Evolutionary conservation across 2,888 invertebrate species (phyloP), one percentile per base, ranked within the genome.

Genomic region (Torymus tubicola): DNA sequence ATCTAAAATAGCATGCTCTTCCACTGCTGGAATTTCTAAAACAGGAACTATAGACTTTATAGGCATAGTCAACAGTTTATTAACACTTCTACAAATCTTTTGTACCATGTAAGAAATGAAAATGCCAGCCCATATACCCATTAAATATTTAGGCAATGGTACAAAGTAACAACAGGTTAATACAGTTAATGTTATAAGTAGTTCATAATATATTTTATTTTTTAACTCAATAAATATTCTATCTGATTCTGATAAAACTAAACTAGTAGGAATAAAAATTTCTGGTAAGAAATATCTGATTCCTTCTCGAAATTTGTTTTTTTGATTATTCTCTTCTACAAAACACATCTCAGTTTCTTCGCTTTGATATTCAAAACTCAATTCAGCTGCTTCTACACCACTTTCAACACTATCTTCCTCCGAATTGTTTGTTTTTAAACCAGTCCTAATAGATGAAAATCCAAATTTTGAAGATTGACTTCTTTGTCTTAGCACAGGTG

Each of bases 1-100:
- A 63, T 91, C 90, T 42, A 89, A 64, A 42, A 87, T 87, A 0
- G 87, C 88, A 57, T 94, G 93, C 86, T 95, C 95, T 85, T 94
- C 93, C 16, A 93, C 93, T 1, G 93, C 93, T 0, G 94, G 93
- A 87, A 95, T 93, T 83, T 94, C 93, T 78, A 94, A 91, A 64
- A 93, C 92, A 81, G 89, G 78, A 11, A 81, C 72, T 74, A 21
- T 24, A 63, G 64, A 67, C 18, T 83, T 83, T 31, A 85, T 81
- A 2, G 86, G 84, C 18, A 86, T 86, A 13, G 84, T 84, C 13
- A 91, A 80, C 31, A 88, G 78, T 14, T 84, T 81, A 52, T 83
- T 85, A 12, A 89, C 16, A 55, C 70, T 85, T 12, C 65, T 69
- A 16, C 85, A 65, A 13, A 85, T 81, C n/a, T 84, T 86, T 50